Evolutionary conservation across 2,888 invertebrate species (phyloP).

Genomic region (Hypena proboscidalis): DNA sequence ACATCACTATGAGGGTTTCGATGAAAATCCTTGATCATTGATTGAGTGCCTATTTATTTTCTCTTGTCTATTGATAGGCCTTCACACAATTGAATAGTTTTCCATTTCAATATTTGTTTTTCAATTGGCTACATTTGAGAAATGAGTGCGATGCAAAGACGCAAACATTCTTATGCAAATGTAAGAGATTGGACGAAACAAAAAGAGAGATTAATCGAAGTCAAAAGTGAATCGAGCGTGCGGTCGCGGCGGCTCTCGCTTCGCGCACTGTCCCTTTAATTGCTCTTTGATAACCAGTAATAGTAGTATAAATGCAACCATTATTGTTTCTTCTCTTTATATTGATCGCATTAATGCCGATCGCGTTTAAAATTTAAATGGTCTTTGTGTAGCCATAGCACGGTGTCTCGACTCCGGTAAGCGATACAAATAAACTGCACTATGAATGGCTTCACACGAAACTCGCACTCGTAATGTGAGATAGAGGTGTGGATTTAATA

Average conservation of each 20-base stretch:
- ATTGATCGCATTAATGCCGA: constrained; percentile 60
- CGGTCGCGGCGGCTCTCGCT: constrained; percentile 60
- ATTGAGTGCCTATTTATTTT: constrained; percentile 57
- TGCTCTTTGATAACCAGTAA: constrained; percentile 75
- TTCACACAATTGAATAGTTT: constrained; percentile 24
- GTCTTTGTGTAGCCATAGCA: constrained; percentile 48
- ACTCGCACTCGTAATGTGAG: constrained; percentile 54
- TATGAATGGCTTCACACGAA: constrained; percentile 55
- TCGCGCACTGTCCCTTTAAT: constrained; percentile 73
- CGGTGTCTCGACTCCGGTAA: constrained; percentile 30
- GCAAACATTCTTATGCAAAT: constrained; percentile 76
- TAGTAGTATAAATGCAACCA: constrained; percentile 73
- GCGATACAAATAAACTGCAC: constrained; percentile 52
- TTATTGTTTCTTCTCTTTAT: constrained; percentile 66
- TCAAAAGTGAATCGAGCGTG: constrained; percentile 74
- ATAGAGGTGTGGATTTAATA: constrained; percentile 62
- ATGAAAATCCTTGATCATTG: constrained; percentile 57
- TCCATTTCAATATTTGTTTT: constrained; percentile 7
- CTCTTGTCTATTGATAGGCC: constrained; percentile 44
- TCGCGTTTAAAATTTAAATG: constrained; percentile 58
- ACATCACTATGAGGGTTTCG: constrained; percentile 53
- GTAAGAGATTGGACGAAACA: constrained; percentile 67
- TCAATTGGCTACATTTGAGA: not conserved
- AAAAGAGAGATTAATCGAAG: constrained; percentile 76
- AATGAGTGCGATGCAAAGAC: constrained; percentile 28